Percentiles rank a stretch among this genome's conserved stretches.
Conservation (phyloP, 2,797 vertebrate genomes). For the Lithobates pipiens region DNA sequence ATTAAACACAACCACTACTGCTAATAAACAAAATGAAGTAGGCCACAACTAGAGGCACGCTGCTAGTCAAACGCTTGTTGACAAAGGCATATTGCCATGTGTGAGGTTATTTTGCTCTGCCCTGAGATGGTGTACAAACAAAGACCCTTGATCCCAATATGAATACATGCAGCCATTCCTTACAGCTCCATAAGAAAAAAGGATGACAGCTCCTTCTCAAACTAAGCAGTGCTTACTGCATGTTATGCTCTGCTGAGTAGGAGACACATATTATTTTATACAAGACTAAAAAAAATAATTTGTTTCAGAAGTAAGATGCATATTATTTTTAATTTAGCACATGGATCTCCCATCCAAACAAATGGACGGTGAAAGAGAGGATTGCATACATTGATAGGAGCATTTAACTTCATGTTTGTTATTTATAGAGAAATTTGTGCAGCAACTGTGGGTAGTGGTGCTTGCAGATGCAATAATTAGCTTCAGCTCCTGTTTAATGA, state of each 20-base stretch:
- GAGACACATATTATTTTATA: neutral
- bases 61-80: neutral
- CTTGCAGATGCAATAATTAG: slow-evolving; percentile 35
- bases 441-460: slow-evolving; percentile 40
- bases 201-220: neutral
- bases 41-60: neutral
- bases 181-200: neutral
- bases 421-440: slow-evolving; percentile 25
- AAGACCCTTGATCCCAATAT: neutral
- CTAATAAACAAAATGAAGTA: neutral
- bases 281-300: neutral
- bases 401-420: slow-evolving; percentile 30
- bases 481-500: slow-evolving; percentile 36
- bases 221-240: neutral
- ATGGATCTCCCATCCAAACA: neutral
- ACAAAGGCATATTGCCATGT: neutral
- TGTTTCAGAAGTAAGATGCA: neutral
- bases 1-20: neutral
- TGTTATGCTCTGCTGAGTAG: neutral
- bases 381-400: slow-evolving; percentile 12
- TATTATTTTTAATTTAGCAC: slow-evolving; percentile 6
- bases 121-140: neutral
- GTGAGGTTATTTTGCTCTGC: neutral
- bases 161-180: neutral
- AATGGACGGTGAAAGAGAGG: neutral